These are phyloP conservation scores for Coelinius sp. DNA, from an alignment of 2,888 invertebrate genomes.

Conservation along the genomic window DNA sequence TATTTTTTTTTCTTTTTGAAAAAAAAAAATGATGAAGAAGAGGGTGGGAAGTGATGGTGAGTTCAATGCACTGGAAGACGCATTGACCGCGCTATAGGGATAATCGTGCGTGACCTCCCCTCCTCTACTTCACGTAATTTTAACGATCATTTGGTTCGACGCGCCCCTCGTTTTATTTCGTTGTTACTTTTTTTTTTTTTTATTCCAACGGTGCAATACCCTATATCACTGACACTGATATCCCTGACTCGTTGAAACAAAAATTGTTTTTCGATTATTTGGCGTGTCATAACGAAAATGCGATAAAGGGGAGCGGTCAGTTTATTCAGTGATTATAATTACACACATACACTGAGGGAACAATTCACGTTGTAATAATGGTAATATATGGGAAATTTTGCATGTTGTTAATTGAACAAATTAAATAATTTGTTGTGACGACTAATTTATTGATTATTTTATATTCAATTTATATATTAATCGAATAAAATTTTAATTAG, in stretches of 20 bases:
- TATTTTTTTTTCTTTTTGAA: too few relatives aligned
- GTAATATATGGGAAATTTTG: neutral
- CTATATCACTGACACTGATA: conserved; percentile 3
- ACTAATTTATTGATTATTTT: neutral
- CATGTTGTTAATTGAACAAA: neutral
- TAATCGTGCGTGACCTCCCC: conserved; percentile 3
- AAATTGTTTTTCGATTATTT: conserved; percentile 7
- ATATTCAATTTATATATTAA: neutral
- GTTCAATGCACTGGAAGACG: neutral
- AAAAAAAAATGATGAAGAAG: neutral
- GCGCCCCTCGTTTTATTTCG: neutral
- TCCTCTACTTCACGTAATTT: neutral
- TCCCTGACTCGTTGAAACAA: neutral
- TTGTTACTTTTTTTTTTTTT: neutral
- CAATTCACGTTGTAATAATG: neutral
- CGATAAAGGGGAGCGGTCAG: neutral
- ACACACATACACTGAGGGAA: neutral
- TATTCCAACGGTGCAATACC: neutral
- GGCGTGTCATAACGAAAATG: neutral
- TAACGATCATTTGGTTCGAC: neutral
- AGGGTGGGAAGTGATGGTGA: neutral
- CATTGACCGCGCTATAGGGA: neutral
- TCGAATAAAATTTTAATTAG: neutral
- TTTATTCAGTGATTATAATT: neutral
- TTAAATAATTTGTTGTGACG: neutral